A percentile compares a stretch with the other conserved stretches of the same genome.
Conservation (phyloP, 53 echinoderm and acorn worm genomes). For the Crossaster papposus region DNA sequence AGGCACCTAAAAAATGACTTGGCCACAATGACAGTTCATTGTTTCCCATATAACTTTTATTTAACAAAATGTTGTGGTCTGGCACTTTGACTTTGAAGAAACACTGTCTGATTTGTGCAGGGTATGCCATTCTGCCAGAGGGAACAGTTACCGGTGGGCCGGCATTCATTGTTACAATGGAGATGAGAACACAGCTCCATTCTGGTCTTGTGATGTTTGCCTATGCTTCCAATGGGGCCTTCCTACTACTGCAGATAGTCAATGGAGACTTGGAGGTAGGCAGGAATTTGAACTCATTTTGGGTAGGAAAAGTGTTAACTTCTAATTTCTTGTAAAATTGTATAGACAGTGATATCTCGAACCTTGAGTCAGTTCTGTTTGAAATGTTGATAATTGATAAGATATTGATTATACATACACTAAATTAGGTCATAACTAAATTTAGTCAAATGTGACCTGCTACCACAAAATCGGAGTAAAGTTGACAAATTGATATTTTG, state of each 20-base stretch:
- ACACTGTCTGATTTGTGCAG: slow-evolving; percentile 44
- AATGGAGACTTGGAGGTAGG: slow-evolving; percentile 77
- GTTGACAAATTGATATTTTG: no score
- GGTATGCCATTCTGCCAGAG: slow-evolving; percentile 71
- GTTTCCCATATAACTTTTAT: not conserved
- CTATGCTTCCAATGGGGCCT: slow-evolving; percentile 67
- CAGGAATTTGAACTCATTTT: not conserved
- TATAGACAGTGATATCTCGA: no score
- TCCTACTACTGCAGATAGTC: slow-evolving; percentile 67
- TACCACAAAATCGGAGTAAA: no score
- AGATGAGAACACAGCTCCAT: no score
- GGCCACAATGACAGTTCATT: no score
- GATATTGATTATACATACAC: not conserved
- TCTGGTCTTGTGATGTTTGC: slow-evolving; percentile 74
- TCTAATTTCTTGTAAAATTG: not conserved
- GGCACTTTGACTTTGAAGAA: not conserved
- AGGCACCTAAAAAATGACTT: no score
- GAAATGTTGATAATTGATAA: not conserved
- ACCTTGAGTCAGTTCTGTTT: no score
- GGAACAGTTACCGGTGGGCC: slow-evolving; percentile 67
- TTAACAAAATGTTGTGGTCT: not conserved
- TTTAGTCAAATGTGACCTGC: not conserved
- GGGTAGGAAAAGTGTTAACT: not conserved
- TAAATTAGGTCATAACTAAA: no score
- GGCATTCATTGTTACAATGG: no score